Base-by-base conservation (phyloP, 2,888 invertebrate genomes). In the Cataglyphis altisquamis region DNA sequence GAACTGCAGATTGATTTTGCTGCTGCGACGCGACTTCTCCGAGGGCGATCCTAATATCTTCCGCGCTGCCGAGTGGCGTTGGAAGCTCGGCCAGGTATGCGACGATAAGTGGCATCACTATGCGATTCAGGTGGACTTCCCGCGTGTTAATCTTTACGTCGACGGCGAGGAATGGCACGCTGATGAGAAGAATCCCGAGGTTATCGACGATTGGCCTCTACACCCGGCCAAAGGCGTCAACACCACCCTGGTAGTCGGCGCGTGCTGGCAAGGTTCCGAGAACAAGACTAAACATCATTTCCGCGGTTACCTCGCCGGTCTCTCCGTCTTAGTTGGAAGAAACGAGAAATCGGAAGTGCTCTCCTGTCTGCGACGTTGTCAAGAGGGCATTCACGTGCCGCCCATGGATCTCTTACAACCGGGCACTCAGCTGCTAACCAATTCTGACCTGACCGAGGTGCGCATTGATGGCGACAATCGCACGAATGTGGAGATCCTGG, bases 51-150 rank as follows among this genome's bases (percentile, higher is more conserved):
- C 98, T 83, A 98, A 98, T 95, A 98, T 98, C 93, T 98, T 98
- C 96, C 96, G 98, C 77, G 99, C 99, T 0, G 99, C 99, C 0
- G 99, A 99, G 95, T 99, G 99, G 99, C 96, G 99, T 90, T 99
- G 99, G 99, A 98, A 98, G 95, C 96, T 99, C 81, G 97, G 98
- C 0, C 98, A 98, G 96, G 98, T 98, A 73, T 99, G 99, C 95
- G 99, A 99, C 95, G 98, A 98, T 95, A 98, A 98, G 93, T 99
- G 99, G 99, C 99, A 99, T 96, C 99, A 99, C 95, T 99, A 98
- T 95, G 98, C 99, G 0, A 96, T 99, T 63, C 98, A 98, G 94
- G 97, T 99, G 4, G 97, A 98, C 90, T 98, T 99, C 96, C 98
- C 98, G 0, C 98, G 98, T 93, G 98, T 98, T 66, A 97, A 97